Percentiles rank a stretch among this genome's conserved stretches.
Evolutionary conservation across 2,797 vertebrate species (phyloP).

Genomic region (Amblyraja radiata): DNA sequence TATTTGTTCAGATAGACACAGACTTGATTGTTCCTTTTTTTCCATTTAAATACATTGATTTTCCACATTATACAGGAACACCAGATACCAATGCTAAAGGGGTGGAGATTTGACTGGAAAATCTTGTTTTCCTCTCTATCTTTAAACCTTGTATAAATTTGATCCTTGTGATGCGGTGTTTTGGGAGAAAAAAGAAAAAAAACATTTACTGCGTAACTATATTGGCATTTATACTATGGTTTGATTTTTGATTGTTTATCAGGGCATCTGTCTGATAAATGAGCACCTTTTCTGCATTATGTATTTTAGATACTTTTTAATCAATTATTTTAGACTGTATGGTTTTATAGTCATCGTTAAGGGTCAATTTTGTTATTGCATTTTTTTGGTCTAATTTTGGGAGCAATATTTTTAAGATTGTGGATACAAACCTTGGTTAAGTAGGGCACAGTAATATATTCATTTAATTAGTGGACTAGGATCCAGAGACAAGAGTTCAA

Average conservation of each 20-base stretch:
- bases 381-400: no score
- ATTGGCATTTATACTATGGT: neutral
- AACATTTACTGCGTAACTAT: neutral
- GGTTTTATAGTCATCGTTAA: no score
- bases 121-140: neutral
- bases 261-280: neutral
- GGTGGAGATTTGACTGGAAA: neutral
- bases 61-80: neutral
- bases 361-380: no score
- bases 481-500: no score
- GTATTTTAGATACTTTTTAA: neutral
- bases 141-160: neutral
- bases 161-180: neutral
- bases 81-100: neutral
- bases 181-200: neutral
- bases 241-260: neutral
- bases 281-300: neutral
- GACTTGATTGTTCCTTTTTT: neutral
- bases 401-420: no score
- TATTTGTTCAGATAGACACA: no score
- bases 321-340: no score
- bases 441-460: no score
- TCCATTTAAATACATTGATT: neutral
- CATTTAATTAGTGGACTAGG: no score
- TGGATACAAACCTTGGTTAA: no score